A percentile compares a stretch with the other conserved stretches of the same genome.
These are phyloP conservation scores for Sarotherodon lohbergeri DNA, from an alignment of 2,113 vertebrate species.

Conservation along the genomic window DNA sequence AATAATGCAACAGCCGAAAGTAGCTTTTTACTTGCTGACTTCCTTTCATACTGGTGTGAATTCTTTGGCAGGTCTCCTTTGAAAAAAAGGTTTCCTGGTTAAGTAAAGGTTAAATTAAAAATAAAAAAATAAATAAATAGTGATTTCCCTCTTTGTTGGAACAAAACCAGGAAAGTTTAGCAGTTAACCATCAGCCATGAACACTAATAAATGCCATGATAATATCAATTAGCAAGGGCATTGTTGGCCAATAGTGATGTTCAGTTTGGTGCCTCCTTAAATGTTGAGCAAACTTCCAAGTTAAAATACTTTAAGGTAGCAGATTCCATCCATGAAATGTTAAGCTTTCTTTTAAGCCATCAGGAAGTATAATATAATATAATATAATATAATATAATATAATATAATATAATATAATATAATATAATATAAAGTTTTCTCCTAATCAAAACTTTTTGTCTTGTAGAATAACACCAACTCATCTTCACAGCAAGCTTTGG, in stretches of 20 bases:
- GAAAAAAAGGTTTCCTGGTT: not conserved
- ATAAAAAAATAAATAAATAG: not conserved
- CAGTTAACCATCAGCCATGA: not conserved
- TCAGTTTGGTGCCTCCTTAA: not conserved
- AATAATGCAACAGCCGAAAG: not conserved
- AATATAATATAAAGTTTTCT: not conserved
- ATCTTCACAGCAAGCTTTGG: slow-evolving; percentile 71
- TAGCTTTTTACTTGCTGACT: not conserved
- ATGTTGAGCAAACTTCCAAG: not conserved
- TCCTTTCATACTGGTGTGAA: not conserved
- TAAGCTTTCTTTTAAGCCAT: not conserved
- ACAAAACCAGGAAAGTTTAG: not conserved
- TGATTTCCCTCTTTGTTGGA: not conserved
- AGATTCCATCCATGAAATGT: not conserved
- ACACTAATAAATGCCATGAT: not conserved
- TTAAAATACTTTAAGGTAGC: not conserved
- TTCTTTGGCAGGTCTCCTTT: not conserved
- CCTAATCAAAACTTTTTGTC: slow-evolving; percentile 40
- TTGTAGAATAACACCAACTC: slow-evolving; percentile 72
- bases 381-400: not conserved
- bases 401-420: not conserved
- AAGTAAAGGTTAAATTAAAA: not conserved
- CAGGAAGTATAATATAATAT: not conserved
- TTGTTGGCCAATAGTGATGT: not conserved
- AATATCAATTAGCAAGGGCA: not conserved